Evolutionary conservation across 2,888 invertebrate genomes (phyloP), one percentile per base, ranked within the genome.

Genomic region (Syritta pipiens): DNA sequence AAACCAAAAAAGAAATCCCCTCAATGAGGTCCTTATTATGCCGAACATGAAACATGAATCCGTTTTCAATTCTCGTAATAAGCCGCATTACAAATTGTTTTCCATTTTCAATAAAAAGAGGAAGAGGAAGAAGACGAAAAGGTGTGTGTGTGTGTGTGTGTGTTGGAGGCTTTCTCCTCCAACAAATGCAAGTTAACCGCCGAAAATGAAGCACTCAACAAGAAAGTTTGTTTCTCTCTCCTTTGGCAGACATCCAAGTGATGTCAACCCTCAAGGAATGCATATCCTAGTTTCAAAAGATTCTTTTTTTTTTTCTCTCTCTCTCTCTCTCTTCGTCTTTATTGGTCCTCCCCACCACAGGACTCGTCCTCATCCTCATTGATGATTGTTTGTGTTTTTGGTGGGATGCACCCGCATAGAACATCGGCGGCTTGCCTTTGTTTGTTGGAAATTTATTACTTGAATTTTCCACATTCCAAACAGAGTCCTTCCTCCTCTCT

Each of bases 31-130:
- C 67, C 79, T 79, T 79, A 68, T 79, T 74, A 79, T 74, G 79
- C 62, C 55, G 49, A 79, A 79, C 74, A 79, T 79, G 67, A 74
- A 74, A 74, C 60, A 74, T 60, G 74, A 79, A 79, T 74, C 62
- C 74, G 74, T 57, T 79, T 79, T 79, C 74, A 79, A 79, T 68
- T 74, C 74, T 55, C 74, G 30, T 74, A 79, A 79, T 79, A 79
- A 79, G 74, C 79, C 74, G 79, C 79, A 79, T 79, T 67, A 79
- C 74, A 79, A 79, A 79, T 79, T 79, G 79, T 79, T 79, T 79
- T 67, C 62, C 37, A 62, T 49, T 79, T 74, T 65, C 57, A 62
- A 68, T 68, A 74, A 62, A 79, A 57, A 12, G 19, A 1, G 22
- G 9, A 2, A 17, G 24, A 12, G 44, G 24, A 60, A 19, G 19